These are phyloP conservation scores for Clarias pachynema DNA, from an alignment of 2,797 vertebrate genomes.

Conservation along the genomic window DNA sequence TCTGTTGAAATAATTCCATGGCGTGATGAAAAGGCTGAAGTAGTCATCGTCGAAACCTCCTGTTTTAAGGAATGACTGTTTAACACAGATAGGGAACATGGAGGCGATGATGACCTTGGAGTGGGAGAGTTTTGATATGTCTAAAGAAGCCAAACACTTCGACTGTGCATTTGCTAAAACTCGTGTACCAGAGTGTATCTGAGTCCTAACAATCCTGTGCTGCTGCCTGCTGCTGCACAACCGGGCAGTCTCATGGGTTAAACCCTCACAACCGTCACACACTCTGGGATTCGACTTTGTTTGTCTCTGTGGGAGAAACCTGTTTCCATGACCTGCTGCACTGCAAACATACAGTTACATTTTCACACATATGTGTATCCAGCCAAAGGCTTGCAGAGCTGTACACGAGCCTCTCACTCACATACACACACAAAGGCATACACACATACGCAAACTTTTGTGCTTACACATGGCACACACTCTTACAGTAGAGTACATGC, in stretches of 20 bases:
- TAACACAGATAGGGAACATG: not conserved
- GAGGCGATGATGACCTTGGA: not conserved
- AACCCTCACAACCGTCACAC: slow-evolving; percentile 38
- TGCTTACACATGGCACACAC: slow-evolving; percentile 37
- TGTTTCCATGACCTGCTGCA: slow-evolving; percentile 50
- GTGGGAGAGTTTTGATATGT: not conserved
- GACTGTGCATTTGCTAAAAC: not conserved
- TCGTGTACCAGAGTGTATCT: not conserved
- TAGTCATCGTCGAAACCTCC: not conserved
- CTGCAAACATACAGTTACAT: not conserved
- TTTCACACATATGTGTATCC: slow-evolving; percentile 1
- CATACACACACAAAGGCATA: not conserved
- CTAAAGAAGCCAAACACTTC: not conserved
- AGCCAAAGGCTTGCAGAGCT: slow-evolving; percentile 1
- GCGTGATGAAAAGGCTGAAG: not conserved
- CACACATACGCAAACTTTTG: not conserved
- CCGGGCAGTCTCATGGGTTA: slow-evolving; percentile 40
- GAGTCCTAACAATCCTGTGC: not conserved
- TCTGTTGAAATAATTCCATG: not conserved
- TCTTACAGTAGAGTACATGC: not conserved
- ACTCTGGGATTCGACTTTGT: slow-evolving; percentile 57
- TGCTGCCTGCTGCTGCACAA: slow-evolving; percentile 44
- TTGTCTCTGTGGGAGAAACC: slow-evolving; percentile 46
- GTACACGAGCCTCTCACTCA: not conserved
- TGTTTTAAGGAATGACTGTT: not conserved